Base-by-base conservation (phyloP, 1,140 invertebrate genomes). In the Ladona fulva region DNA sequence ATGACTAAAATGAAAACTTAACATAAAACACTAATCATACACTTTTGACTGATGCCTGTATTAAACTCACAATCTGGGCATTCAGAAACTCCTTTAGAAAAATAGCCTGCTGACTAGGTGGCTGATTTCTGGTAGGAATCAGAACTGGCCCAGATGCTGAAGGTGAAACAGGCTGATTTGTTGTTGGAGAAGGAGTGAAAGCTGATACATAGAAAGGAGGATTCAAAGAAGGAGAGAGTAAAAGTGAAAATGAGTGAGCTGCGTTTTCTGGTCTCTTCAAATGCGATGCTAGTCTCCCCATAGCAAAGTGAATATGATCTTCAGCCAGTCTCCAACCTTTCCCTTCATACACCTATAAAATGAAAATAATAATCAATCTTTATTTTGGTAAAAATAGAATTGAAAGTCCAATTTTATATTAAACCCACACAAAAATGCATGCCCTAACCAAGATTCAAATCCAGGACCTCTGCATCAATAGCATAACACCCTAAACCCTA, bases 151-250 rank as follows among this genome's bases (percentile, higher is more conserved):
- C 89, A 83, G 97, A 94, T 78, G 94, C 93, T 78, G 89, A 85
- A 59, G 92, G 90, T 16, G 95, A 92, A 80, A 93, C 92, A 78
- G 90, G 86, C 77, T 92, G 85, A 82, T 91, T 89, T 83, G 93
- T 92, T 74, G 97, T 86, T 81, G 92, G 91, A 80, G 92, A 90
- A 24, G 94, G 94, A 83, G 97, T 92, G 79, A 94, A 90, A 1
- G 95, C 96, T 81, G 97, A 92, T 12, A 95, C 97, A 83, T 95
- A 97, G 84, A 96, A 92, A 81, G 98, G 97, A 85, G 98, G 96
- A 88, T 98, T 66, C 52, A 66, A 66, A 19, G 52, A 66, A 6
- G 52, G 91, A 78, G 89, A 91, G 10, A 98, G 85, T 74, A 97
- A 87, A 82, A 91, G 91, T 76, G 92, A 89, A 83, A 97, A 94